Conservation (phyloP, 2,113 vertebrate genomes). For the Cryptotis parvus region DNA sequence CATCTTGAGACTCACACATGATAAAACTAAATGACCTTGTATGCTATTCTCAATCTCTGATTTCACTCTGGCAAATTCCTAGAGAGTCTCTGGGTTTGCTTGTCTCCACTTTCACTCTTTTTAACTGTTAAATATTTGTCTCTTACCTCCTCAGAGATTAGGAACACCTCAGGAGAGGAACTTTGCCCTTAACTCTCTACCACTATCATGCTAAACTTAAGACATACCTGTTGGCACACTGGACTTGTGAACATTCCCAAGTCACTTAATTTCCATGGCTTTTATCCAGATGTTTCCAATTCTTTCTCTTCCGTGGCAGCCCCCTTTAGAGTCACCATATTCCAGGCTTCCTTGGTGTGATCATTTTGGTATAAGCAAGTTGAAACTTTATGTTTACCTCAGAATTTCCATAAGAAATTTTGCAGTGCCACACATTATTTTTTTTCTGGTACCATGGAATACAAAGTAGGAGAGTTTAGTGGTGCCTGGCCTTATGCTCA, state of each 20-base stretch:
- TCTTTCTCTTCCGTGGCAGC: background rate
- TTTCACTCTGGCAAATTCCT: conserved; percentile 21
- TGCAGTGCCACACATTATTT: background rate
- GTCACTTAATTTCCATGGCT: background rate
- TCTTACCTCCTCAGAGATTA: background rate
- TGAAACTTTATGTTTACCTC: conserved; percentile 37
- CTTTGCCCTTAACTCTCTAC: conserved; percentile 7
- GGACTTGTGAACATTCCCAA: conserved; percentile 3
- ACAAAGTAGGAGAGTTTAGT: background rate
- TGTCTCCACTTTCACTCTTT: conserved; percentile 27
- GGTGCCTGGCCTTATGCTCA: background rate
- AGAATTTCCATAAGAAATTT: conserved; percentile 29
- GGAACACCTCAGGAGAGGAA: background rate
- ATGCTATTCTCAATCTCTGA: background rate
- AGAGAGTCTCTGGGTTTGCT: conserved; percentile 5
- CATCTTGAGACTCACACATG: background rate
- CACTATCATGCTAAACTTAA: background rate
- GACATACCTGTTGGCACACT: conserved; percentile 24
- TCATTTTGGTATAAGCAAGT: conserved; percentile 18
- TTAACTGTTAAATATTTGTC: conserved; percentile 54
- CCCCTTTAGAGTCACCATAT: background rate
- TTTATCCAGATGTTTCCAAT: background rate
- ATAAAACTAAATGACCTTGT: background rate
- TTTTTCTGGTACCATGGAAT: background rate
- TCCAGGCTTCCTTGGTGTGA: background rate